Base-by-base conservation (phyloP, 2,113 vertebrate species). In the Myotis lucifugus region DNA sequence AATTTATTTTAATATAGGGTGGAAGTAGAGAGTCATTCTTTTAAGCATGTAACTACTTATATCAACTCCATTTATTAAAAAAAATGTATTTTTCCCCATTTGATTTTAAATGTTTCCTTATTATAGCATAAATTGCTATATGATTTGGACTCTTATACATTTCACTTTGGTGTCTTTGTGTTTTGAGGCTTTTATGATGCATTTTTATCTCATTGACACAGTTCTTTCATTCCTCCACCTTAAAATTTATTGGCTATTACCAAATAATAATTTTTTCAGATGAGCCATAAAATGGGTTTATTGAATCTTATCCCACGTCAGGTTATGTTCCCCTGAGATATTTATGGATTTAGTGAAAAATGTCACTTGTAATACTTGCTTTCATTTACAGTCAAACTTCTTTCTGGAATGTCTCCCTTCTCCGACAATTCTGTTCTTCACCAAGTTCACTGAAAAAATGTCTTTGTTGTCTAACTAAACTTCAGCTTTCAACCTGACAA, bases 101-200 rank as follows among this genome's bases (percentile, higher is more conserved):
- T 94, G 18, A 79, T 83, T 88, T 50, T 15, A 87, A 15, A 15
- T 59, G 7, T 69, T 74, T 18, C 5, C 7, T 74, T 37, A 27
- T 77, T 77, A 48, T 54, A 82, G 52, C 18, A 72, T 86, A 90
- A 37, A 83, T 92, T 94, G 14, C 77, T 83, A 32, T 12, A 8
- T 86, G 34, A 27, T 90, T 37, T 73, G 40, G 50, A 61, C 19
- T 42, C 5, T 48, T 95, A 4, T 70, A 25, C 32, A 50, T 67
- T 87, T 90, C 3, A 17, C 8, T 42, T 89, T 37, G 25, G 17
- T 73, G 87, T 25, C 50, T 96, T 84, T 84, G 32, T 78, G 50
- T 83, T 66, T 46, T 83, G 23, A 95, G 77, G 83, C 95, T 96
- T 95, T 95, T 79, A 85, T 85, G 97, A 96, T 93, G 95, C 46